Evolutionary conservation across 2,888 invertebrate species (phyloP), one percentile per base, ranked within the genome.

Genomic region (Sturmia bella): DNA sequence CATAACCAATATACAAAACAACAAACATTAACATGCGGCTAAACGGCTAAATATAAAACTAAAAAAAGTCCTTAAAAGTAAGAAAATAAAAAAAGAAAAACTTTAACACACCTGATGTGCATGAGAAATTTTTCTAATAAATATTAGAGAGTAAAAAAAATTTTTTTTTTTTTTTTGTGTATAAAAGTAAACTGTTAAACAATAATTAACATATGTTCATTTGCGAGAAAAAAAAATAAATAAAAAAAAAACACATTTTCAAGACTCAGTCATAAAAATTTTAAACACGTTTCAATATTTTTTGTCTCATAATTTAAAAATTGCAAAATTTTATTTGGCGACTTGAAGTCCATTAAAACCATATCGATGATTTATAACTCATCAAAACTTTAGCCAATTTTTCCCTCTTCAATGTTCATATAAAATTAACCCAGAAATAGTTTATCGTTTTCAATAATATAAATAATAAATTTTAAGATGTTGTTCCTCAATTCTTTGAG

Each of bases 1-100:
- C 81, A 80, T 84, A 80, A 78, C 81, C 83, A 78, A 76, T 78
- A 82, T 59, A 74, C 19, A 24, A 75, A 80, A 41, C 41, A 41
- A 63, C 52, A 81, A 41, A 63, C 52, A 81, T 69, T 73, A 69
- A 63, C 76, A 80, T 63, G 73, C 32, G 39, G 64, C 66, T 43
- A 32, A 69, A 66, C 32, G 39, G 64, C 66, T 43, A 32, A 69
- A 66, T 21, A 43, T 13, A 4, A 52, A 21, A 11, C 5, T 41
- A n/a, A 41, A 52, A 69, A 17, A 59, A 41, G 43, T 77, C 82
- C 75, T 73, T 78, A 66, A 84, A 74, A 64, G 59, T 52, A 73
- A 3, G 21, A 57, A 74, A 43, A 21, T 54, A 37, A 73, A 63
- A 63, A 32, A 21, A 37, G 68, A 56, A 63, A 41, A 21, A 54